Evolutionary conservation across 2,113 vertebrate species (phyloP).

Genomic region (Perca schrenkii): DNA sequence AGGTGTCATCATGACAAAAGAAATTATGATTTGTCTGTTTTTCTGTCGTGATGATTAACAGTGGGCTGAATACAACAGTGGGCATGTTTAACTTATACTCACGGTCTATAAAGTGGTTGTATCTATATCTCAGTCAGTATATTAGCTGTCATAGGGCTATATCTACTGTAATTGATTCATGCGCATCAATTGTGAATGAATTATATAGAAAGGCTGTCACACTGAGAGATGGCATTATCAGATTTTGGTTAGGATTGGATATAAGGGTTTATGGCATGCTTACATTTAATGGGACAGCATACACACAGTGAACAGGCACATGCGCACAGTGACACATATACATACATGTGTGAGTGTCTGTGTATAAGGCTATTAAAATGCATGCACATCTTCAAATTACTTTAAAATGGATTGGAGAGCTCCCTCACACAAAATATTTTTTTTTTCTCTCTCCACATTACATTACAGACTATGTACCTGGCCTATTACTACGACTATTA

Average conservation of each 20-base stretch:
- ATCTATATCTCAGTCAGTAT: neutral
- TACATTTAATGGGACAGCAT: constrained; percentile 1
- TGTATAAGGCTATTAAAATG: neutral
- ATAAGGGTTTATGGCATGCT: neutral
- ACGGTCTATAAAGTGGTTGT: neutral
- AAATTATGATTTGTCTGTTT: neutral
- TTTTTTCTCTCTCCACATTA: constrained; percentile 2
- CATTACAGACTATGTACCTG: constrained; percentile 37
- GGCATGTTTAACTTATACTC: neutral
- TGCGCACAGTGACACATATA: neutral
- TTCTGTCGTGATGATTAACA: neutral
- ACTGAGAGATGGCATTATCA: neutral
- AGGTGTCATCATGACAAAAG: neutral
- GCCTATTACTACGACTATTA: constrained; percentile 48
- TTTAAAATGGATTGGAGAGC: constrained; percentile 19
- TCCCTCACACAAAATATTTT: neutral
- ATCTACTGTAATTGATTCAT: constrained; percentile 3
- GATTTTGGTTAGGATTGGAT: neutral
- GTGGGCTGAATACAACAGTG: neutral
- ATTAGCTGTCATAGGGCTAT: neutral
- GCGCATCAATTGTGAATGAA: neutral
- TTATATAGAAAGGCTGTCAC: neutral
- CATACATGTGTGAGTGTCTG: neutral
- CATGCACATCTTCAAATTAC: neutral
- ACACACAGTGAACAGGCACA: neutral